Evolutionary conservation across 2,113 vertebrate species (phyloP), one percentile per base, ranked within the genome.

Genomic region (Gopherus flavomarginatus): DNA sequence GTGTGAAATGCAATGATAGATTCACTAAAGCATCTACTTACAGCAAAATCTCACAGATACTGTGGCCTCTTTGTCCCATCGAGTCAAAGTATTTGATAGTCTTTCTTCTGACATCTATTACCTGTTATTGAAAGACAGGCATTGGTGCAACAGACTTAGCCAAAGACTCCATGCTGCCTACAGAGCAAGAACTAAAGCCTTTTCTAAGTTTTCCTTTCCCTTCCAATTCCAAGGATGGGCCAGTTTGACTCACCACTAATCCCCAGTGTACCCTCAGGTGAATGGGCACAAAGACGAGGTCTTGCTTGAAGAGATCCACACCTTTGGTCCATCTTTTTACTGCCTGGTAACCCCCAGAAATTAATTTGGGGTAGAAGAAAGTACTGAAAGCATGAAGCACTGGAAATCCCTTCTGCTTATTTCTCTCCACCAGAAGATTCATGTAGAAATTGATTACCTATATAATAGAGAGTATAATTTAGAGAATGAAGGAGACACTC

Each of bases 391-490:
- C 98, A 87, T 99, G 99, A 89, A 99, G 98, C 90, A 97, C 92
- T 52, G 98, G 97, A 72, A 97, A 97, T 4, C 96, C 97, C 53
- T 98, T 96, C 35, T 97, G 96, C 78, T 98, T 98, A 85, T 94
- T 98, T 87, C 99, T 98, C 94, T 99, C 98, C 97, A 99, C 93
- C 86, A 99, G 95, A 92, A 99, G 98, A 93, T 97, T 98, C 96
- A 99, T 98, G 98, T 99, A 99, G 98, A 99, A 99, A 98, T 99
- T 99, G 75, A 99, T 99, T 65, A 99, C 98, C 99, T 99, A 69
- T 69, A 94, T 35, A 49, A 89, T 2, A 87, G 42, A 85, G 19
- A 88, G 35, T 12, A 50, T 91, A 78, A 4, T 5, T 7, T 10
- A 96, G 78, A 92, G 21, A 53, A 38, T 27, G 79, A 87, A 52